phyloP scores from a whole-genome alignment of 2,797 vertebrate genomes.

The Eulemur coronatus region DNA sequence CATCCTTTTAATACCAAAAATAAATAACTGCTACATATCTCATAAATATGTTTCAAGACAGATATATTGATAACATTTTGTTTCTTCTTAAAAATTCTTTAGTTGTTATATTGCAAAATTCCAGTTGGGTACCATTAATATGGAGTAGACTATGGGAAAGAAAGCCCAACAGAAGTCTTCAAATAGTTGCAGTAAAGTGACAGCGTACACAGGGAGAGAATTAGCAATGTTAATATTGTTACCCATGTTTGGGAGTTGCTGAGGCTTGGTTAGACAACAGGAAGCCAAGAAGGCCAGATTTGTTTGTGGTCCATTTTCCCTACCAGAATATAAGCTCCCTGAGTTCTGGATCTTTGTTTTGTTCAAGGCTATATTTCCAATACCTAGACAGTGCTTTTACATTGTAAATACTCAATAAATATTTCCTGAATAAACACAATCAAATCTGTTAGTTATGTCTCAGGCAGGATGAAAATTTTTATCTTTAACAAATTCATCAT shows the following conservation, averaged over 20 bases:
- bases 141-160: background rate
- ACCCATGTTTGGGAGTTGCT: background rate
- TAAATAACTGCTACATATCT: background rate
- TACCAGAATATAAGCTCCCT: background rate
- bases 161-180: background rate
- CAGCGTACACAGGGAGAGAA: background rate
- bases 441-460: background rate
- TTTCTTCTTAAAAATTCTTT: slow-evolving; percentile 5
- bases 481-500: background rate
- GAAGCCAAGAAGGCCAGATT: background rate
- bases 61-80: background rate
- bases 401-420: background rate
- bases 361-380: background rate
- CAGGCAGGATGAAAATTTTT: background rate
- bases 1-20: background rate
- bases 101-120: background rate
- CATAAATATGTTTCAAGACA: background rate
- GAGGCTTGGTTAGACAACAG: background rate
- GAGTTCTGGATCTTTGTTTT: background rate
- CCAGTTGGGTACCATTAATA: background rate
- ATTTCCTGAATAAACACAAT: background rate
- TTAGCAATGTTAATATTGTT: background rate
- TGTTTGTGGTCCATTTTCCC: background rate
- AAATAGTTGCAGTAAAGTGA: background rate
- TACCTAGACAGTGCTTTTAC: background rate